Base-by-base conservation (phyloP, 2,888 invertebrate genomes). In the Trissolcus japonicus region DNA sequence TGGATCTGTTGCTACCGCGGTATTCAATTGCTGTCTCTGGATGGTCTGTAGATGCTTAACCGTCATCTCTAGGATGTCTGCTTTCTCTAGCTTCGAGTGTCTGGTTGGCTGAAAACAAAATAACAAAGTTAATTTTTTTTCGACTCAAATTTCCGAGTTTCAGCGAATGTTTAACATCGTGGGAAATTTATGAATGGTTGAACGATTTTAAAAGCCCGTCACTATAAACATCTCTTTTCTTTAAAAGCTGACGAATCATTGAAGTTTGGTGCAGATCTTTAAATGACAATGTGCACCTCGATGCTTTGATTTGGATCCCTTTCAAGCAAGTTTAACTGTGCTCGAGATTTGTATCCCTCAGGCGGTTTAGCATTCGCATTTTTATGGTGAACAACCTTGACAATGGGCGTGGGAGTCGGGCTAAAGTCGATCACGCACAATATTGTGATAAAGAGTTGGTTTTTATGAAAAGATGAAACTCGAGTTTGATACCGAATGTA, bases 11-110 rank as follows among this genome's bases (percentile, higher is more conserved):
- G 95, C 94, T 80, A 95, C 94, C 21, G 96, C 94, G 80, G 94
- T 93, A 7, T 94, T 95, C 54, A 95, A 90, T 88, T 97, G 97
- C 87, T 96, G 96, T 11, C 96, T 92, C 86, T 98, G 97, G 14
- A 98, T 90, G 76, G 94, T 94, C 87, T 97, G 96, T 59, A 98
- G 91, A 88, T 98, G 97, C 87, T 96, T 95, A 55, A 98, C 98
- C 0, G 98, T 97, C 92, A 98, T 94, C 90, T 98, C 98, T 63
- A 98, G 90, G 82, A 98, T 98, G 89, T 98, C 98, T 0, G 98
- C 98, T 88, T 98, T 98, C 89, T 98, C 98, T 84, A 98, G 91
- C 88, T 98, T 98, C 4, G 96, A 96, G 90, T 98, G 97, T 71
- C 97, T 93, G 1, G 96, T 94, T 43, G 97, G 96, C 96, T 97